phyloP scores from a whole-genome alignment of 92 coral and sea anemone species.

The Phenganax marumi region DNA sequence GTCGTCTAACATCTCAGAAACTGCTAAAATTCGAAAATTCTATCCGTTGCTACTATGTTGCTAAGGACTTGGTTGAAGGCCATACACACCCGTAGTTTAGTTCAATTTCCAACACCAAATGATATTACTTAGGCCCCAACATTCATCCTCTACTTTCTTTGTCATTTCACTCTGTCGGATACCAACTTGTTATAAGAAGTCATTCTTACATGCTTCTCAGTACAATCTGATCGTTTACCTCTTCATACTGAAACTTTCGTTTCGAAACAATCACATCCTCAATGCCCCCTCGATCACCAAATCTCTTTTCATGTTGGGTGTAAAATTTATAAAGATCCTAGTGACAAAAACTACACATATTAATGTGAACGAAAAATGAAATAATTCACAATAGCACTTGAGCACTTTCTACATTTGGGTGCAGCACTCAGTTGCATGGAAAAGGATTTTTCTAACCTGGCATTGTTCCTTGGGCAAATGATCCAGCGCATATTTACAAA shows the following conservation, averaged over 20 bases:
- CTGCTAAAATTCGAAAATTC: too few relatives aligned
- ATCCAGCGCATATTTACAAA: slow-evolving; percentile 93
- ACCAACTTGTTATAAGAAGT: background rate
- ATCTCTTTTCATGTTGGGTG: slow-evolving; percentile 99
- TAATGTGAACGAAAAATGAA: background rate
- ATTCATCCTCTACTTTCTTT: too few relatives aligned
- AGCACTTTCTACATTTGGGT: background rate
- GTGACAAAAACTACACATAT: background rate
- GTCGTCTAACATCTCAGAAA: background rate
- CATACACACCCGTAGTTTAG: background rate
- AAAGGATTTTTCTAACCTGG: slow-evolving; percentile 57
- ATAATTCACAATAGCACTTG: background rate
- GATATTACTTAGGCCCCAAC: background rate
- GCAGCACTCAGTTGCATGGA: too few relatives aligned
- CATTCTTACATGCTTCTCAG: background rate
- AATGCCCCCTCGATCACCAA: slow-evolving; percentile 96
- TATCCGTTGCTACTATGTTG: too few relatives aligned
- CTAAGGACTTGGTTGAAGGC: background rate
- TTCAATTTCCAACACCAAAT: background rate
- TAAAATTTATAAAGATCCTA: slow-evolving; percentile 90
- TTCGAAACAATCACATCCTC: slow-evolving; percentile 97
- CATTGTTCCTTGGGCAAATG: slow-evolving; percentile 92
- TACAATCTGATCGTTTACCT: slow-evolving; percentile 53
- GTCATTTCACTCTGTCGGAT: background rate
- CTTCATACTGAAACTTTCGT: slow-evolving; percentile 97